Evolutionary conservation across 2,888 invertebrate genomes (phyloP), one percentile per base, ranked within the genome.

Genomic region (Netelia inedita): DNA sequence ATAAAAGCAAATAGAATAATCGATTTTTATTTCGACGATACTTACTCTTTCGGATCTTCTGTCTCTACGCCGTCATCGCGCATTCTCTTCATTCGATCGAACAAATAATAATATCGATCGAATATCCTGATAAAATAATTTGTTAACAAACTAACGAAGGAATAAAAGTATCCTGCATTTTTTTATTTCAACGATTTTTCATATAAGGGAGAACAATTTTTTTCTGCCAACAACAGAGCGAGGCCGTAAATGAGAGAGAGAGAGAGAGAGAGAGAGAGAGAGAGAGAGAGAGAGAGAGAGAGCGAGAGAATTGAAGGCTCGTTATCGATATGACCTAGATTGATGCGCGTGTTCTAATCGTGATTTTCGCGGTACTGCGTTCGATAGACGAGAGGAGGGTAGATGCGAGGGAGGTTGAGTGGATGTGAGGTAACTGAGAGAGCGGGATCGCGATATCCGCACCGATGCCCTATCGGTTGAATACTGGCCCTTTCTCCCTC

Each of bases 311-410:
- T 59, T 23, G 65, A 19, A 59, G 28, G 71, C 83, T 81, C 78
- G 81, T 82, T 79, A 74, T 84, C 63, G 69, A 61, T 74, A 74
- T 85, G 84, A 85, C 84, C 84, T 65, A 81, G 78, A 85, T 85
- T 69, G 78, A 85, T 85, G 74, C 73, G 63, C 65, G 69, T 71
- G 73, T 78, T 81, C 50, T 78, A 59, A 82, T 85, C 69, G 84
- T 80, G 78, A 85, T 74, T 85, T 81, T 78, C 79, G 74, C 50
- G 69, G 46, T 61, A 84, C 65, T 57, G 74, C 73, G 59, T 74
- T 79, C 73, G 65, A 50, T 57, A 1, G 57, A 46, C 11, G 59
- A 43, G 43, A 41, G 21, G 57, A 28, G 57, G 55, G 5, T 10
- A 5, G 19, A 9, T 23, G 35, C 19, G 35, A 19, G 61, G 78